These are phyloP conservation scores for Centrocercus urophasianus DNA, from an alignment of 2,113 vertebrate genomes.

Conservation along the genomic window DNA sequence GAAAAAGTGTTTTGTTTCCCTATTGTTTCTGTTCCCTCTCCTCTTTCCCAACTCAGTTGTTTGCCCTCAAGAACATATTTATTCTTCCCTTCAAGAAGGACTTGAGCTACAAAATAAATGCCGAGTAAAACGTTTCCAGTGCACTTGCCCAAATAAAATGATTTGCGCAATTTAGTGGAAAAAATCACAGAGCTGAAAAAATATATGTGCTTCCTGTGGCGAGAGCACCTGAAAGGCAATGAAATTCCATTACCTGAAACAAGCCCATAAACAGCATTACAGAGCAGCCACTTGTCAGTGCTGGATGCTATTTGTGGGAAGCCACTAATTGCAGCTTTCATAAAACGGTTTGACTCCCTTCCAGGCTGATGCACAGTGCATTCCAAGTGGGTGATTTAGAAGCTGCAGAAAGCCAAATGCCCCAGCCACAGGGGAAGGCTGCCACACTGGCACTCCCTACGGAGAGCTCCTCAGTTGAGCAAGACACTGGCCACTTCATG, in stretches of 20 bases:
- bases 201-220: conserved; percentile 53
- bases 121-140: conserved; percentile 41
- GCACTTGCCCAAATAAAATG: conserved; percentile 55
- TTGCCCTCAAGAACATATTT: background rate
- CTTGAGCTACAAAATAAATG: conserved; percentile 34
- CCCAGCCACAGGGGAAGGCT: conserved; percentile 42
- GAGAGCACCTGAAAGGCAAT: conserved; percentile 59
- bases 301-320: conserved; percentile 75
- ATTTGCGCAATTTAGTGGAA: conserved; percentile 46
- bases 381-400: conserved; percentile 72
- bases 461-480: background rate
- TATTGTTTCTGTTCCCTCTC: background rate
- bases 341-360: conserved; percentile 71
- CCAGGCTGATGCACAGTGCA: conserved; percentile 61
- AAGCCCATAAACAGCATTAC: conserved; percentile 59
- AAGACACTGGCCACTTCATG: conserved; percentile 1
- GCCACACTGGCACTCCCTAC: background rate
- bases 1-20: background rate
- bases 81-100: background rate
- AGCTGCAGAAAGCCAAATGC: conserved; percentile 62
- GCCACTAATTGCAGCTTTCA: conserved; percentile 78
- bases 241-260: conserved; percentile 46
- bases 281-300: conserved; percentile 61
- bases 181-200: conserved; percentile 58
- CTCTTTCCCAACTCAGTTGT: background rate